Base-by-base conservation (phyloP, 92 coral and sea anemone genomes). In the Zoanthus gigantus region DNA sequence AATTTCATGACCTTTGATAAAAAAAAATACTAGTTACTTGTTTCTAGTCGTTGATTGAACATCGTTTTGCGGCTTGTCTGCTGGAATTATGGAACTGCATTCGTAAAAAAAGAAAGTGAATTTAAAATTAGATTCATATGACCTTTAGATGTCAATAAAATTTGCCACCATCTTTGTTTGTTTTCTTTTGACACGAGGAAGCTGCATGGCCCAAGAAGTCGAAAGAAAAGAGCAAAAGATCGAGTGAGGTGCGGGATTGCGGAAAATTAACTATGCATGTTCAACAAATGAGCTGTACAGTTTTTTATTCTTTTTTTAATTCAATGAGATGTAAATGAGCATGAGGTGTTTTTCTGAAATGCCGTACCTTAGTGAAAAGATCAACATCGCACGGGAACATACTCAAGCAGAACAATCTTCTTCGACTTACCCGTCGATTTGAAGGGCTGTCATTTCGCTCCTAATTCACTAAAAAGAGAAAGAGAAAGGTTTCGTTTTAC, bases 1-100 rank as follows among this genome's bases (percentile, higher is more conserved):
- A 83, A 83, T 83, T 83, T 83, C 87, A 83, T 83, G 87, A 83
- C 78, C 87, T 83, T 83, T 83, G 87, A 83, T 71, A 71, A 83
- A 58, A 13, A 63, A 82, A 83, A 83, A 83, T 83, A 71, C 69
- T 69, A 71, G 86, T 81, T 63, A 63, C 86, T 81, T 81, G 86
- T 81, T 81, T 81, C 86, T 81, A 81, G 86, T 81, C 79, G 77
- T 78, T 83, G 87, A 83, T 83, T 83, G 69, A 83, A 65, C 87
- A 83, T 83, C 63, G 87, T 83, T 83, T 83, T 83, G 86, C 56
- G 86, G 86, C 86, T 81, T 60, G 74, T 81, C 74, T 81, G 86
- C 86, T 60, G 74, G 86, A 81, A 81, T 61, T 81, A 81, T 81
- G 75, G 86, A 81, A 81, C 86, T 81, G 75, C 86, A 81, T 81